Base-by-base conservation (phyloP, 2,797 vertebrate species). In the Acrossocheilus wenchowensis region DNA sequence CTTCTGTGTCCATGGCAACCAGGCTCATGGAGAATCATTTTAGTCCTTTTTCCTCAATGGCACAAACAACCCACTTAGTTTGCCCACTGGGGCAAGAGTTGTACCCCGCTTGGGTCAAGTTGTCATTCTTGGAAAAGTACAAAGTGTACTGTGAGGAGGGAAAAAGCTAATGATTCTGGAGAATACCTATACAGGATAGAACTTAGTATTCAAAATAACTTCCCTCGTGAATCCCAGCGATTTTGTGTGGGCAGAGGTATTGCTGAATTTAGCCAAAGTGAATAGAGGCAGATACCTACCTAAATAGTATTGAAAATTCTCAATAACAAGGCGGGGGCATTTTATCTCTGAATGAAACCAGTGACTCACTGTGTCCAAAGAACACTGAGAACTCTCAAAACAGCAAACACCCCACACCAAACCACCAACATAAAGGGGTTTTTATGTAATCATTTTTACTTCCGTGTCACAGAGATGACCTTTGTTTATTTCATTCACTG, bases 1-100 rank as follows among this genome's bases (percentile, higher is more conserved):
- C 75, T 89, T 88, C 82, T 85, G 92, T 93, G 89, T 57, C 91
- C 90, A 93, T 92, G 90, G 90, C 88, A 93, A 94, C 93, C 79
- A 81, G 48, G 60, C 86, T 90, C 86, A 85, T 14, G 3, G n/a
- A 23, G 52, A 68, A 75, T 78, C 19, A 68, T 82, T 82, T 73
- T 77, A 71, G 85, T 48, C 73, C 21, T 36, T 39, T 45, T 68
- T 69, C 39, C 57, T 80, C 68, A 88, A 85, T 82, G 62, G 45
- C 48, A 81, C 57, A 77, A 50, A 82, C 78, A 73, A 48, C 36
- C 34, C 39, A 50, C 36, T 75, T 79, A 52, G 82, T 80, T 77
- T 39, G 30, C 54, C 8, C 81, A 75, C 39, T 36, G 36, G 60
- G 48, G 12, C 36, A 83, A 77, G 36, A 68, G 66, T 80, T 88